These are phyloP conservation scores for Oryzias celebensis DNA, from an alignment of 2,113 vertebrate species.

Conservation along the genomic window DNA sequence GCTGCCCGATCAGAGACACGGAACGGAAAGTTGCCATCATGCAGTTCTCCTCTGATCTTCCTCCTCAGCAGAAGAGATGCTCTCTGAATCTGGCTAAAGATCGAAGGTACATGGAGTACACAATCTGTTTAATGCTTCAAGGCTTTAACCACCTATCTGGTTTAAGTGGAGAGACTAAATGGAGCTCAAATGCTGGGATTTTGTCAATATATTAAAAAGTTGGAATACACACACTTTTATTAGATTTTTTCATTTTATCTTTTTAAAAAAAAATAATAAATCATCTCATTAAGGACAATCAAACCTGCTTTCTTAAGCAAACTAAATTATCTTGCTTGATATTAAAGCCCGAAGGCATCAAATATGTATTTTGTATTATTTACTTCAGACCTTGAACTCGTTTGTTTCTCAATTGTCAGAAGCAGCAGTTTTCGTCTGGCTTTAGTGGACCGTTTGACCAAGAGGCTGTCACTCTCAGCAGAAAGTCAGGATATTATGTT, in stretches of 20 bases:
- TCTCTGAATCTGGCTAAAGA: conserved; percentile 26
- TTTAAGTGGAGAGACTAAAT: not conserved
- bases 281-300: no score
- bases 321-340: not conserved
- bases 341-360: no score
- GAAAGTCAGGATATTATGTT: conserved; percentile 75
- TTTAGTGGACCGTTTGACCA: conserved; percentile 63
- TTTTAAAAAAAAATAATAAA: no score
- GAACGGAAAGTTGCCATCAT: conserved; percentile 76
- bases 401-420: conserved; percentile 45
- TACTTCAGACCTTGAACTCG: not conserved
- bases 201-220: no score
- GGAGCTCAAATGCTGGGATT: no score
- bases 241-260: no score
- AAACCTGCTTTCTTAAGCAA: not conserved
- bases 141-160: not conserved
- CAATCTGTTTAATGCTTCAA: not conserved
- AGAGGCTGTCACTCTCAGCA: conserved; percentile 65
- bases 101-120: conserved; percentile 35
- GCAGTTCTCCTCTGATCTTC: conserved; percentile 72
- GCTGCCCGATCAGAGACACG: conserved; percentile 74
- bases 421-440: conserved; percentile 54
- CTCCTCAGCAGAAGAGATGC: conserved; percentile 35
- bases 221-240: no score
- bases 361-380: no score